These are phyloP conservation scores for Frankliniella intonsa DNA, from an alignment of 2,888 invertebrate species.

Conservation along the genomic window DNA sequence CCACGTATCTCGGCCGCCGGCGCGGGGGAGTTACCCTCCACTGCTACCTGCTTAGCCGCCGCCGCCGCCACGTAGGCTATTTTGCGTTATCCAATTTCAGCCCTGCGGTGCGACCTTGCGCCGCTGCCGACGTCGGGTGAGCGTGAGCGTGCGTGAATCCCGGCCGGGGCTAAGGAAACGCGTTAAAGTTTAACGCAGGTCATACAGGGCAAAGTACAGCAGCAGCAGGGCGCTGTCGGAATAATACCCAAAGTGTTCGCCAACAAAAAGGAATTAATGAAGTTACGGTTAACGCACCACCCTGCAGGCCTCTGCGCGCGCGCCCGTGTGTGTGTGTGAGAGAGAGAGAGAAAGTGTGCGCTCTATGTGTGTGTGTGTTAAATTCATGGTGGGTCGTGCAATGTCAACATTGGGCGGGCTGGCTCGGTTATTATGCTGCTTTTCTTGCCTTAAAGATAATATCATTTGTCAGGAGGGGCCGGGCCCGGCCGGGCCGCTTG, in stretches of 20 bases:
- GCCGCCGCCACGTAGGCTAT: too few species aligned
- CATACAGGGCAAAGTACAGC: not conserved
- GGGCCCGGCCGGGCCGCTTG: not conserved
- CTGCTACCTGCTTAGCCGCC: too few species aligned
- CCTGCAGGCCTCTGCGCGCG: not conserved
- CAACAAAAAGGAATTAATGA: conserved; percentile 4
- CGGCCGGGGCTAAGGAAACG: not conserved
- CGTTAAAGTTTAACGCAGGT: conserved; percentile 1
- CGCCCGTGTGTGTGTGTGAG: not conserved
- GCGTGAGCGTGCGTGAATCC: too few species aligned
- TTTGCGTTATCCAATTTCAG: too few species aligned
- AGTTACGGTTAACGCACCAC: not conserved
- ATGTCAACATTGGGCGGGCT: not conserved
- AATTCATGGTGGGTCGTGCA: conserved; percentile 5
- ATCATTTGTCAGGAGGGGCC: conserved; percentile 1
- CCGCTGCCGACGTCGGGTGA: too few species aligned
- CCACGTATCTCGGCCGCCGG: too few species aligned
- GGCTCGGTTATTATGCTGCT: not conserved
- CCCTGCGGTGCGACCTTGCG: too few species aligned
- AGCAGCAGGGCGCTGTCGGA: not conserved
- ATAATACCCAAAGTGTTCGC: conserved; percentile 1
- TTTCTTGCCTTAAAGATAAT: conserved; percentile 6
- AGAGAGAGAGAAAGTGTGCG: too few species aligned
- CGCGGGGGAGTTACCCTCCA: too few species aligned
- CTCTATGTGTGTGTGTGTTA: not conserved